Evolutionary conservation across 2,113 vertebrate species (phyloP).

Genomic region (Melierax canorus): DNA sequence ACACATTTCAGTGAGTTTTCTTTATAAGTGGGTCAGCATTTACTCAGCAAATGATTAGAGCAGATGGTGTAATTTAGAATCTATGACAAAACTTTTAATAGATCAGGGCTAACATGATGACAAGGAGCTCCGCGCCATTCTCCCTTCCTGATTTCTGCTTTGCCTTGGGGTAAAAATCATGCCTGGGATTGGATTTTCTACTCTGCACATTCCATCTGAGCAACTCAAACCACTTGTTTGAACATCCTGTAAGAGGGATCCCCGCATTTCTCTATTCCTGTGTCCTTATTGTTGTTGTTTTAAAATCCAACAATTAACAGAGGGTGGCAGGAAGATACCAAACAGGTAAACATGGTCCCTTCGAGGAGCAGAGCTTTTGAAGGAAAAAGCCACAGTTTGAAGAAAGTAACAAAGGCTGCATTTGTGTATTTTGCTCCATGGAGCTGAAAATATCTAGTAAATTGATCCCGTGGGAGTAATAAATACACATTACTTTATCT

Average conservation of each 20-base stretch:
- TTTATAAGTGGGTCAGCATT: conserved; percentile 49
- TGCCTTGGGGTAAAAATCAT: conserved; percentile 21
- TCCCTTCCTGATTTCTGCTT: background rate
- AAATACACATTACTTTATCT: conserved; percentile 89
- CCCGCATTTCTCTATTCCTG: background rate
- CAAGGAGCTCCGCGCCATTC: background rate
- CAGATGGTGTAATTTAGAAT: conserved; percentile 67
- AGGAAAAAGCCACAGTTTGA: conserved; percentile 69
- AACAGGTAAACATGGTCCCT: background rate
- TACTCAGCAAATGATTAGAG: conserved; percentile 46
- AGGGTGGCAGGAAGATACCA: background rate
- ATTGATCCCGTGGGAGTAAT: conserved; percentile 88
- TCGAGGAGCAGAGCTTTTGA: conserved; percentile 34
- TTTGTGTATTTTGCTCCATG: conserved; percentile 82
- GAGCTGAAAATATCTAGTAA: conserved; percentile 85
- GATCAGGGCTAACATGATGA: conserved; percentile 31
- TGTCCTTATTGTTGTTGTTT: background rate
- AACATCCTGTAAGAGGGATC: background rate
- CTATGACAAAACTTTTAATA: conserved; percentile 66
- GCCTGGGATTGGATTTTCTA: background rate
- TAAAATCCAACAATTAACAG: background rate
- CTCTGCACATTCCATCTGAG: conserved; percentile 22
- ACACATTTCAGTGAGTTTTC: conserved; percentile 32
- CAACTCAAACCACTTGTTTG: conserved; percentile 20
- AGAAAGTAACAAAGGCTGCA: conserved; percentile 77